Evolutionary conservation across 2,888 invertebrate species (phyloP).

Genomic region (Apamea sordens): DNA sequence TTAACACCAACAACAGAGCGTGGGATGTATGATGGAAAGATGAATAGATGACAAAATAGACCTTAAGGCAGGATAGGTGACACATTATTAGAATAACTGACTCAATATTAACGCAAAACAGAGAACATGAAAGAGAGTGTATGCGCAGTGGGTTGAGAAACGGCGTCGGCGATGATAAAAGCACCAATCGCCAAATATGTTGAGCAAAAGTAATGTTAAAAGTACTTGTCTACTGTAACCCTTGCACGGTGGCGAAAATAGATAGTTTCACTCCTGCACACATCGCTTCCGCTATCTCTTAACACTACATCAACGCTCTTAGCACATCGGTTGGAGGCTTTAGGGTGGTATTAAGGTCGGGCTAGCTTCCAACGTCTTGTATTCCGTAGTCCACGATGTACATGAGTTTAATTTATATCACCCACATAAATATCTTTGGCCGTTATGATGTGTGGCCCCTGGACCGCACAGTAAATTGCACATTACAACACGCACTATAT

Average conservation of each 20-base stretch:
- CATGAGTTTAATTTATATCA: constrained; percentile 84
- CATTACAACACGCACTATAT: constrained; percentile 72
- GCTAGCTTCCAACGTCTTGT: constrained; percentile 87
- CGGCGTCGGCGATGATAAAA: too few relatives aligned
- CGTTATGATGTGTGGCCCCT: constrained; percentile 76
- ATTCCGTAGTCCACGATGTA: constrained; percentile 72
- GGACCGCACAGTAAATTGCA: constrained; percentile 77
- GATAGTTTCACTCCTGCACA: not conserved
- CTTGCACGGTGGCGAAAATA: not conserved
- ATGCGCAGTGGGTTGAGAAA: not conserved
- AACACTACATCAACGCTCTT: constrained; percentile 23
- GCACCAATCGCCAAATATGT: not conserved
- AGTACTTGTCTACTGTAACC: too few relatives aligned
- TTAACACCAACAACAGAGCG: not conserved
- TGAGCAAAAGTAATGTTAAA: not conserved
- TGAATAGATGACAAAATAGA: not conserved
- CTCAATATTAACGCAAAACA: not conserved
- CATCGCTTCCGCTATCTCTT: constrained; percentile 47
- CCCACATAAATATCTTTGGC: constrained; percentile 80
- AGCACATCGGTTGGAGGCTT: constrained; percentile 68
- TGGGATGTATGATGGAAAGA: not conserved
- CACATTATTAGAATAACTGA: not conserved
- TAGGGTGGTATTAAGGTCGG: constrained; percentile 80
- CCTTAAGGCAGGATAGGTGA: not conserved
- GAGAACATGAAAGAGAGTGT: not conserved